These are phyloP conservation scores for Catharus fuscescens DNA, from an alignment of 2,113 vertebrate genomes.

Conservation along the genomic window DNA sequence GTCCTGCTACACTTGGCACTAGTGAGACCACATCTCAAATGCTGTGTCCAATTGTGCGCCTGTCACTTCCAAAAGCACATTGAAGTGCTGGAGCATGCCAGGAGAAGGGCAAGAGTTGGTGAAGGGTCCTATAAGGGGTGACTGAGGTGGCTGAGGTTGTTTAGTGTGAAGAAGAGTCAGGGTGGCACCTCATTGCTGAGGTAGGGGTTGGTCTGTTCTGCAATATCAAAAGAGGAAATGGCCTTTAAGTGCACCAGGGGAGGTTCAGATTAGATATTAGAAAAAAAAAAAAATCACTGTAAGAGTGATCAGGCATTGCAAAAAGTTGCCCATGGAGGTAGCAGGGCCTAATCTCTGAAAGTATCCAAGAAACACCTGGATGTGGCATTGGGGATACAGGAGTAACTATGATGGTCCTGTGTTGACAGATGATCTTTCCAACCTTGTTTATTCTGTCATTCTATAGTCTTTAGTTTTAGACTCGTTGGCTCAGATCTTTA, in stretches of 20 bases:
- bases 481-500: not conserved
- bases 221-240: not conserved
- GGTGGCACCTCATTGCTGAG: no score
- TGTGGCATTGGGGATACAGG: not conserved
- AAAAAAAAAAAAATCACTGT: not conserved
- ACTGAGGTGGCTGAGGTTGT: not conserved
- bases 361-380: not conserved
- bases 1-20: not conserved
- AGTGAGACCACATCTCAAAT: not conserved
- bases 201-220: not conserved
- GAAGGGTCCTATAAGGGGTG: not conserved
- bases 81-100: not conserved
- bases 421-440: not conserved
- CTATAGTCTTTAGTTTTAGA: not conserved
- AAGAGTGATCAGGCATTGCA: not conserved
- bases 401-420: not conserved
- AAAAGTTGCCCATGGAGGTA: not conserved
- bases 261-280: not conserved
- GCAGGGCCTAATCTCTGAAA: not conserved
- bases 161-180: not conserved
- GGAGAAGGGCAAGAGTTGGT: not conserved
- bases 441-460: not conserved
- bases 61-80: not conserved
- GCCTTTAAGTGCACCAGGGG: not conserved
- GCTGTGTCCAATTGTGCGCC: not conserved